Conservation (phyloP, 2,113 vertebrate species). For the Cyphomyrus plagiostoma region DNA sequence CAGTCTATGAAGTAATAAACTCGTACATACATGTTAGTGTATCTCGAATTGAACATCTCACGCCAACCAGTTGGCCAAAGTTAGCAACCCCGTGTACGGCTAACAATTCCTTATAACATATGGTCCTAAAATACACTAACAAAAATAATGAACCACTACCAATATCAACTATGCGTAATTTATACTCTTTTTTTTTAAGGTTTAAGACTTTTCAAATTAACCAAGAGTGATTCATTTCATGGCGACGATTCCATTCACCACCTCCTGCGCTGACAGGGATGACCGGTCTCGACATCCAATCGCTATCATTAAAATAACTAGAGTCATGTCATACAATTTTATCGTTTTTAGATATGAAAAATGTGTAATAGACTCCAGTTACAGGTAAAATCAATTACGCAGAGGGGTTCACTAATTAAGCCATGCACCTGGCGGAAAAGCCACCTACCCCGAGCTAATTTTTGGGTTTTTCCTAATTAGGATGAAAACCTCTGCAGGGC, state of each 20-base stretch:
- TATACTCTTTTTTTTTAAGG: neutral
- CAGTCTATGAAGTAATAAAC: too few relatives aligned
- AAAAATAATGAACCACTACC: neutral
- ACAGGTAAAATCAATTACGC: neutral
- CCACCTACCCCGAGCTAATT: neutral
- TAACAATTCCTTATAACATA: neutral
- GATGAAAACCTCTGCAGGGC: conserved; percentile 4
- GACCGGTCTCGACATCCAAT: neutral
- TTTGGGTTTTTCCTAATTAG: conserved; percentile 14
- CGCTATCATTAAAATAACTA: neutral
- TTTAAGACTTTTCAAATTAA: neutral
- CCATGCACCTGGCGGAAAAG: neutral
- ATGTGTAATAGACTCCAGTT: neutral
- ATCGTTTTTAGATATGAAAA: neutral
- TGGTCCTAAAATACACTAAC: neutral
- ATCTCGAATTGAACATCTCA: neutral
- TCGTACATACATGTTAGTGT: too few relatives aligned
- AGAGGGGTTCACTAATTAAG: neutral
- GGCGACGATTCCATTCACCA: neutral
- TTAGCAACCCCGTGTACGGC: neutral
- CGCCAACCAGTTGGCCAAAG: neutral
- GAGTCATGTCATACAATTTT: neutral
- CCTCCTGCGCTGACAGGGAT: neutral
- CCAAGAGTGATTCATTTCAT: neutral
- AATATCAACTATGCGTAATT: neutral